Evolutionary conservation across 1,140 invertebrate species (phyloP).

Genomic region (Ganaspis sp.): DNA sequence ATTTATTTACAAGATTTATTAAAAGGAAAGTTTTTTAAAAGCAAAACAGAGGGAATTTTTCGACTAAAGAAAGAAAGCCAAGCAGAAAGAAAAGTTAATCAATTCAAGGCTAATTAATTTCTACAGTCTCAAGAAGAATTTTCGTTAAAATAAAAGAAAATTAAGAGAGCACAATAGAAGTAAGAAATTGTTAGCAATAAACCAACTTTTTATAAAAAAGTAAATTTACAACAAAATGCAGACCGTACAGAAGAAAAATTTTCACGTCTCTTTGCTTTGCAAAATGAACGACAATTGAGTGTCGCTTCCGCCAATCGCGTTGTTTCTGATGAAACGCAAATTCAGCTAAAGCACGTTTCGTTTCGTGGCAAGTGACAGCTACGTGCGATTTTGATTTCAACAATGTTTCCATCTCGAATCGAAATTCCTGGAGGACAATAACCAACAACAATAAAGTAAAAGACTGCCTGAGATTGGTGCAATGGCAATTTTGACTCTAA

Average conservation of each 20-base stretch:
- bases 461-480: not conserved
- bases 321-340: constrained; percentile 28
- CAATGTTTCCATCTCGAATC: not conserved
- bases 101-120: too few relatives aligned
- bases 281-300: constrained; percentile 46
- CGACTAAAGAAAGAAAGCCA: too few relatives aligned
- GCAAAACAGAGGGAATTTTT: too few relatives aligned
- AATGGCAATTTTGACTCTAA: not conserved
- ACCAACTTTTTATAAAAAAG: too few relatives aligned
- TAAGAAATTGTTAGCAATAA: too few relatives aligned
- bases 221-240: not conserved
- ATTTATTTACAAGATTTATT: too few relatives aligned
- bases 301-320: constrained; percentile 35
- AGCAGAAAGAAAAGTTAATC: too few relatives aligned
- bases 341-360: too few relatives aligned
- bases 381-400: too few relatives aligned
- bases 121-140: too few relatives aligned
- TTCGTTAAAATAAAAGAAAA: constrained; percentile 2
- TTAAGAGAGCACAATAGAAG: constrained; percentile 42
- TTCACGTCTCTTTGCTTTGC: not conserved
- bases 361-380: too few relatives aligned
- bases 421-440: not conserved
- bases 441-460: not conserved
- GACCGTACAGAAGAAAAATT: not conserved
- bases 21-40: too few relatives aligned